A percentile compares a stretch with the other conserved stretches of the same genome.
Conservation (phyloP, 1,140 invertebrate species). For the Temnothorax nylanderi region DNA sequence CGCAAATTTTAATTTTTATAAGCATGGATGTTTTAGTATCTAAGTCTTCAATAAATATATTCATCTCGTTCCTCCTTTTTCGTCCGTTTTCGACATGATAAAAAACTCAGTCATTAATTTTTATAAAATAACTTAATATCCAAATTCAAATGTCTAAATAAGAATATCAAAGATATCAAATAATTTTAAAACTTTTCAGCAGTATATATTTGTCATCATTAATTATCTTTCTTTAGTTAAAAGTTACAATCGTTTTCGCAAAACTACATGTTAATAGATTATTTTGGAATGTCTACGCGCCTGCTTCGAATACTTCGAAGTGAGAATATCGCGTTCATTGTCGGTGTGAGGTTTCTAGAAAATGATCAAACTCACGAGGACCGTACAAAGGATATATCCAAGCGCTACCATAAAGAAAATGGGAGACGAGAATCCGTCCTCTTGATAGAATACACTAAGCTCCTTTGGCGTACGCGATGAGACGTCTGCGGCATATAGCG, state of each 20-base stretch:
- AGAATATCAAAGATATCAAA: not conserved
- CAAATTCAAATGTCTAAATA: not conserved
- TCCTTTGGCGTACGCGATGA: constrained; percentile 21
- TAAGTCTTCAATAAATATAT: not conserved
- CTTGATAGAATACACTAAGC: not conserved
- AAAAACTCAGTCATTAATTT: not conserved
- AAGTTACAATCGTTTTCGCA: not conserved
- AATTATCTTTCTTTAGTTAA: not conserved
- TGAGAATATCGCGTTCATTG: not conserved
- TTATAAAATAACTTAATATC: not conserved
- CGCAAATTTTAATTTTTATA: not conserved
- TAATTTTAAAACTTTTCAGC: not conserved
- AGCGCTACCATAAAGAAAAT: not conserved
- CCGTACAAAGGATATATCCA: not conserved
- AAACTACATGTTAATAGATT: not conserved
- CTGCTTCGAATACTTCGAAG: not conserved
- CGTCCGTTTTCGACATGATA: not conserved
- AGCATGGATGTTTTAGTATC: not conserved
- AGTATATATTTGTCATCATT: not conserved
- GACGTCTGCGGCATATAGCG: not conserved
- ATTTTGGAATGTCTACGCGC: not conserved
- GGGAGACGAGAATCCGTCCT: not conserved
- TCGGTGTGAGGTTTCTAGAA: constrained; percentile 41
- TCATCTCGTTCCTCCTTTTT: not conserved
- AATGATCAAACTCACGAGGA: not conserved